Base-by-base conservation (phyloP, 2,888 invertebrate species). In the Lasiommata megera region DNA sequence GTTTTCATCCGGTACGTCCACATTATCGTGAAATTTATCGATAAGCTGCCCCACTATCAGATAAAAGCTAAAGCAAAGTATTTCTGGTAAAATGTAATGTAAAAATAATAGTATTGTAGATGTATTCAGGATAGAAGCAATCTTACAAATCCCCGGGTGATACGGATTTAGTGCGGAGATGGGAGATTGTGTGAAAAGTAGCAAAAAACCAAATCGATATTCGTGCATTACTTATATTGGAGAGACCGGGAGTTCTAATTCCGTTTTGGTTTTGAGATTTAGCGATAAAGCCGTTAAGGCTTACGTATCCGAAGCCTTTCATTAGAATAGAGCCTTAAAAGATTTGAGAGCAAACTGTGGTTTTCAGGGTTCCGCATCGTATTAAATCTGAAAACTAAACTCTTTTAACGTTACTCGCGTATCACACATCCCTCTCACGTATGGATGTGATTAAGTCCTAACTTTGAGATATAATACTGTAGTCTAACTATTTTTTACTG, bases 71-170 rank as follows among this genome's bases (percentile, higher is more conserved):
- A 11, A n/a, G 41, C 2, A 41, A 41, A 29, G 8, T 46, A 46
- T 16, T 46, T 46, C 6, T 31, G 6, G 31, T 31, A 6, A 46
- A 31, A 31, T 34, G 34, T 37, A 37, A 53, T 48, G 40, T 55
- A 18, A 55, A 55, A 55, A 48, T 55, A 48, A 55, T 55, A 55
- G 14, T 9, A 41, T 11, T 7, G 16, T 7, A 34, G 41, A 48
- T 41, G 23, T 31, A 55, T 48, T 31, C 29, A 18, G 34, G 14
- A 46, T 46, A 54, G 17, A 48, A 48, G 55, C 48, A 48, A 41
- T 55, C 29, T 41, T 34, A 55, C 48, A 48, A 55, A 55, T 55
- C 54, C 37, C 37, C 29, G 9, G 8, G 16, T 34, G 44, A 54
- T 37, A 46, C 40, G 40, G 40, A 12, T 55, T 55, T 54, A 36